These are phyloP conservation scores for Crotalus horridus DNA, from an alignment of 2,113 vertebrate genomes.

Conservation along the genomic window DNA sequence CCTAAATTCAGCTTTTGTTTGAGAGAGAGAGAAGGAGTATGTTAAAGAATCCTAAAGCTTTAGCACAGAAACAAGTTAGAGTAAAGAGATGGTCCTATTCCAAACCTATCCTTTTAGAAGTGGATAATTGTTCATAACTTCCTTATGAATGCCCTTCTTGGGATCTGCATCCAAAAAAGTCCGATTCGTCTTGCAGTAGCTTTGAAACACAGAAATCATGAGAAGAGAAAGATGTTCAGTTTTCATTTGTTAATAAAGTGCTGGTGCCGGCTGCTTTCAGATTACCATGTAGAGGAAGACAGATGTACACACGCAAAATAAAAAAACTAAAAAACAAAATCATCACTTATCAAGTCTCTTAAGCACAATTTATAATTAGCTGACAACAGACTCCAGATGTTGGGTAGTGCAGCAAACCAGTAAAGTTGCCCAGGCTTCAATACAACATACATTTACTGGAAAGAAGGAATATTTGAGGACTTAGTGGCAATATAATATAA, in stretches of 20 bases:
- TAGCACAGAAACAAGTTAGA: not conserved
- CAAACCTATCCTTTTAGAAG: not conserved
- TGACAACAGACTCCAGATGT: not conserved
- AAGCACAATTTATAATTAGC: not conserved
- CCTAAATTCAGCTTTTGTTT: not conserved
- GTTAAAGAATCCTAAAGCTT: not conserved
- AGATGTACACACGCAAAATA: not conserved
- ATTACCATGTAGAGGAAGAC: not conserved
- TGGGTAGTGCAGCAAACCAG: not conserved
- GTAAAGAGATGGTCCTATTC: not conserved
- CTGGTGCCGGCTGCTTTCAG: not conserved
- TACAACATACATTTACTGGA: not conserved
- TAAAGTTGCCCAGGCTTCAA: not conserved
- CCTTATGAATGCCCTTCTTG: not conserved
- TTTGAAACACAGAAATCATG: not conserved
- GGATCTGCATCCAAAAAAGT: not conserved
- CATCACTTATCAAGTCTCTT: not conserved
- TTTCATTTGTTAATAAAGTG: constrained; percentile 9
- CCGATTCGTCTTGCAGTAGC: not conserved
- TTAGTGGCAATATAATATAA: not conserved
- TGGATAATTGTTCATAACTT: not conserved
- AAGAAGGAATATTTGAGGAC: not conserved
- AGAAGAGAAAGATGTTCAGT: not conserved
- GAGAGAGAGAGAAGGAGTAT: not conserved
- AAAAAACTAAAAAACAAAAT: not conserved